Conservation (phyloP, 2,797 vertebrate genomes). For the Jordanella pulchra region DNA sequence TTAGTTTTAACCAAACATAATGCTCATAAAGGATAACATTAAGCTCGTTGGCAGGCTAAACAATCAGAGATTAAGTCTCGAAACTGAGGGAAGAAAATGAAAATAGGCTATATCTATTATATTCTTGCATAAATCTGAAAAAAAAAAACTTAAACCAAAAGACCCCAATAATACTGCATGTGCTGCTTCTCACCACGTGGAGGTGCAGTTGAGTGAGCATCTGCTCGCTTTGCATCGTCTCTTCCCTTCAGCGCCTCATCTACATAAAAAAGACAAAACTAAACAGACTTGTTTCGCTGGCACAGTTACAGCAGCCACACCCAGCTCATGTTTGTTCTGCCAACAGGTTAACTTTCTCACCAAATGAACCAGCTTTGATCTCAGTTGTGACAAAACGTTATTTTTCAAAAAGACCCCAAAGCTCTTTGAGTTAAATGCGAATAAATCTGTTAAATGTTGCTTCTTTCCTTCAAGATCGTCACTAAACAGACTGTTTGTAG, state of each 20-base stretch:
- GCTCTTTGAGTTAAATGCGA: not conserved
- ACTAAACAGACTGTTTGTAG: not conserved
- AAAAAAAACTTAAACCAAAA: too few relatives aligned
- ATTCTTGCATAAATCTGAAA: too few relatives aligned
- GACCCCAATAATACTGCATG: not conserved
- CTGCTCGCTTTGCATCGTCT: slow-evolving; percentile 3
- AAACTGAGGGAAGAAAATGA: too few relatives aligned
- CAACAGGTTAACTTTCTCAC: slow-evolving; percentile 26
- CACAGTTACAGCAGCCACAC: slow-evolving; percentile 42
- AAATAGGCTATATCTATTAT: too few relatives aligned
- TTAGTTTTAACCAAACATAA: too few relatives aligned
- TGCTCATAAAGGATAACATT: too few relatives aligned
- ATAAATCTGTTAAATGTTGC: not conserved
- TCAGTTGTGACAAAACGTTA: not conserved
- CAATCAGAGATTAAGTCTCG: too few relatives aligned
- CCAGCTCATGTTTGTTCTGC: slow-evolving; percentile 35
- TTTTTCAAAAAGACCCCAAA: not conserved
- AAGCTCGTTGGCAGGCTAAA: too few relatives aligned
- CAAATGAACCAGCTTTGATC: not conserved
- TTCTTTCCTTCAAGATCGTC: not conserved
- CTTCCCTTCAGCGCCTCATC: not conserved
- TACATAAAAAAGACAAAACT: slow-evolving; percentile 25
- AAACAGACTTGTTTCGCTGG: slow-evolving; percentile 56
- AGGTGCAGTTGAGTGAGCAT: slow-evolving; percentile 24
- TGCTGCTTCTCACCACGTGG: slow-evolving; percentile 31